Base-by-base conservation (phyloP, 2,888 invertebrate species). In the Ischnura elegans region DNA sequence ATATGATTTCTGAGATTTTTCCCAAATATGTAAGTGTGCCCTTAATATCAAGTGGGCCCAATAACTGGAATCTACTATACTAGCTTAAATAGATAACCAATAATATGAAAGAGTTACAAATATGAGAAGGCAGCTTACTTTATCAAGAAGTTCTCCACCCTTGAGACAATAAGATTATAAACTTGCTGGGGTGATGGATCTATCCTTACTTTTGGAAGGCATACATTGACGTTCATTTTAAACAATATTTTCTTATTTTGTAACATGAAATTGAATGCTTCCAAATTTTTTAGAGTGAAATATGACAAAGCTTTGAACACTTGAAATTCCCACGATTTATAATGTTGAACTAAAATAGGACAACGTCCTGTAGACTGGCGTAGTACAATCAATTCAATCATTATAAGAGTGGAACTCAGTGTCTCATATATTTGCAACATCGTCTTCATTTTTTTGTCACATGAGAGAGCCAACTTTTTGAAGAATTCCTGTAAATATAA, bases 311-410 rank as follows among this genome's bases (percentile, higher is more conserved):
- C 97, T 42, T 96, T 96, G 95, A 98, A 98, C 42, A 98, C 97
- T 95, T 97, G 97, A 95, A 97, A 97, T 95, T 99, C 99, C 98
- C 98, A 99, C 95, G 97, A 97, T 0, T 97, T 96, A 95, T 99
- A 99, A 95, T 98, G 98, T 0, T 97, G 96, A 6, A 96, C 96
- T 98, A 99, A 98, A 94, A 97, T 97, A 0, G 96, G 95, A 0
- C 98, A 98, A 93, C 96, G 96, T 2, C 99, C 98, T 0, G 98
- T 98, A 94, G 98, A 98, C 1, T 98, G 97, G 94, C 98, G 97
- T 42, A 98, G 97, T 1, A 98, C 98, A 61, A 99, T 96, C 94
- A 98, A 98, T 96, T 99, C 99, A 94, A 99, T 96, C 96, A 99
- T 99, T 95, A 98, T 97, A 25, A 99, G 96, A 94, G 98, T 97